Base-by-base conservation (phyloP, 2,113 vertebrate species). In the Trematomus loennbergii region DNA sequence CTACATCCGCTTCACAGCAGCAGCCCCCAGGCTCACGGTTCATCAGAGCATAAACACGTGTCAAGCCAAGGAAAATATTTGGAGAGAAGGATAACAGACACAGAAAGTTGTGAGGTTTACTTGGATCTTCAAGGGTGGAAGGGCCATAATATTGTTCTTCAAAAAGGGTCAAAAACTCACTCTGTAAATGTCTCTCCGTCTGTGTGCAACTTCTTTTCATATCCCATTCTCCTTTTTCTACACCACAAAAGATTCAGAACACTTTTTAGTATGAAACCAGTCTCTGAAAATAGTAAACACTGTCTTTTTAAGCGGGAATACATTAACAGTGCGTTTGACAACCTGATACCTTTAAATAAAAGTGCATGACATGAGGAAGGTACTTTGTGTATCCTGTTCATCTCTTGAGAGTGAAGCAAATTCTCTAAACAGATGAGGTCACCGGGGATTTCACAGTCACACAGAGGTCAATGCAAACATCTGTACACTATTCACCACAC, bases 1-100 rank as follows among this genome's bases (percentile, higher is more conserved):
- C 69, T 83, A 43, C 76, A 87, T 84, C 87, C 82, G 72, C 74
- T 78, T 90, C 80, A 81, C 87, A 87, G 86, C 80, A 40, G 73
- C 75, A 57, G 64, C 54, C 71, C 64, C 53, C 62, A 18, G 75
- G 78, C 81, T 77, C 71, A 72, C 57, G 50, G 83, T 88, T 86
- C 87, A 88, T 78, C 86, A 75, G 83, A 85, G 86, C 75, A 91
- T 87, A 91, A 93, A 92, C 88, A 91, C 52, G 55, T 87, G 81
- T 77, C 75, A 71, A 69, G 82, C 89, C 91, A 92, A 86, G 68
- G 62, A 70, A 93, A 91, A 91, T 90, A 90, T 93, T 90, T 89
- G 84, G 63, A 74, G 66, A 92, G 90, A 85, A 40, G 60, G 76
- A 76, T 82, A 86, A 86, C 88, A 85, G 87, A 79, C 78, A 55